Evolutionary conservation across 2,888 invertebrate species (phyloP).

Genomic region (Macrosiphum euphorbiae): DNA sequence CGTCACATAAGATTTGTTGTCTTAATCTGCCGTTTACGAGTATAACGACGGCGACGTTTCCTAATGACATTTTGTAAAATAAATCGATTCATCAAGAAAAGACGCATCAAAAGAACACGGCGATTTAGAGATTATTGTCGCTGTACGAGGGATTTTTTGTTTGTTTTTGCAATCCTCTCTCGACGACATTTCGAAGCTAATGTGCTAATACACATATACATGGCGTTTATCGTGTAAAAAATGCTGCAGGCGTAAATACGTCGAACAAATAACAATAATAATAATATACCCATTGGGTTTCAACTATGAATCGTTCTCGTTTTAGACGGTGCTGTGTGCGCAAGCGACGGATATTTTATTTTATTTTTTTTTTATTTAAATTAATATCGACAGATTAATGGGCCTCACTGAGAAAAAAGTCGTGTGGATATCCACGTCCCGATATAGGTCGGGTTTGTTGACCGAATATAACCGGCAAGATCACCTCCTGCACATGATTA

Average conservation of each 20-base stretch:
- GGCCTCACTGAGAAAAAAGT: no score
- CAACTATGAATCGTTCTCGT: neutral
- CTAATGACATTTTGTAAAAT: conserved; percentile 25
- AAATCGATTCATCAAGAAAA: neutral
- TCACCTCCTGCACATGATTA: neutral
- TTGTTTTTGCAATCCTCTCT: neutral
- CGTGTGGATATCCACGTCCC: neutral
- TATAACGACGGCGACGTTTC: neutral
- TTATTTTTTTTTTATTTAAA: no score
- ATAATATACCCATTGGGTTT: neutral
- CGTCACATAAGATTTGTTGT: conserved; percentile 52
- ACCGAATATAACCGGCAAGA: neutral
- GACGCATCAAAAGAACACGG: neutral
- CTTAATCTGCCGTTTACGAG: conserved; percentile 30
- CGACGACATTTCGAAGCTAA: neutral
- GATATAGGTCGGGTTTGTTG: neutral
- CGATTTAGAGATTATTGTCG: neutral
- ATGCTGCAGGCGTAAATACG: neutral
- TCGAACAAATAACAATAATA: neutral
- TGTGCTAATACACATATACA: neutral
- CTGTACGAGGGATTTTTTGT: neutral
- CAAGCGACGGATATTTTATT: neutral
- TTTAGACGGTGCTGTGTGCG: neutral
- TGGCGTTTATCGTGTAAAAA: neutral
- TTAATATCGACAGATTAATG: no score